Conservation (phyloP, 2,113 vertebrate genomes). For the Cryptomyrus ogoouensis region DNA sequence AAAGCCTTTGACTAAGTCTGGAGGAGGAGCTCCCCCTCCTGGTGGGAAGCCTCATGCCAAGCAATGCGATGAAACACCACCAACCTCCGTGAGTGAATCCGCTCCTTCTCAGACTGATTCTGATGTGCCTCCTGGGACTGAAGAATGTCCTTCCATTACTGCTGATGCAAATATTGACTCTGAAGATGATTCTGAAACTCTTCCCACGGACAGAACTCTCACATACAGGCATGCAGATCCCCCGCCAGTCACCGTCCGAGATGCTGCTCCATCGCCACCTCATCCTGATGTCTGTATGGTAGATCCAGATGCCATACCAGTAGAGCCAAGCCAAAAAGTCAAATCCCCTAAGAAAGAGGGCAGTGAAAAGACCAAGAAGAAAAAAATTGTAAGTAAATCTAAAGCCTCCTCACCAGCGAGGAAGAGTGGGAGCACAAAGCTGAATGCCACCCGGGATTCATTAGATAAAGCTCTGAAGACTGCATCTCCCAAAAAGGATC, state of each 20-base stretch:
- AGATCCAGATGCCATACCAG: slow-evolving; percentile 80
- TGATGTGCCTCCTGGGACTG: slow-evolving; percentile 86
- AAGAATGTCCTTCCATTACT: slow-evolving; percentile 93
- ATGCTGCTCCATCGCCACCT: slow-evolving; percentile 78
- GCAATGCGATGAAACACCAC: slow-evolving; percentile 90
- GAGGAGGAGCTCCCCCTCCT: slow-evolving; percentile 74
- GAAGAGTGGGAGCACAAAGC: slow-evolving; percentile 76
- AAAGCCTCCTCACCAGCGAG: slow-evolving; percentile 82
- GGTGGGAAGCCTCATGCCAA: slow-evolving; percentile 74
- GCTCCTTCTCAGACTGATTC: slow-evolving; percentile 88
- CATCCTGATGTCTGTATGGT: slow-evolving; percentile 91
- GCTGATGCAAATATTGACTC: slow-evolving; percentile 96
- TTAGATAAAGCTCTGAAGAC: slow-evolving; percentile 70
- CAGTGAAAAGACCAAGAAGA: slow-evolving; percentile 84
- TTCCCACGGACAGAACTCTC: slow-evolving; percentile 89
- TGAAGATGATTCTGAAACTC: slow-evolving; percentile 92
- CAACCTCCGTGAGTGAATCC: slow-evolving; percentile 86
- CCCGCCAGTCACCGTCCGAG: slow-evolving; percentile 72
- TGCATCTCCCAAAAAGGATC: slow-evolving; percentile 81
- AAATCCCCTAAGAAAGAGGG: slow-evolving; percentile 79
- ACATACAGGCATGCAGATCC: slow-evolving; percentile 85
- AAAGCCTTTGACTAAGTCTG: slow-evolving; percentile 69
- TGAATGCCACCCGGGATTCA: slow-evolving; percentile 69
- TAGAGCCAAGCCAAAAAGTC: slow-evolving; percentile 70
- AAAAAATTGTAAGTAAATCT: slow-evolving; percentile 75